phyloP scores from a whole-genome alignment of 2,113 vertebrate genomes.

The Tragelaphus imberbis region DNA sequence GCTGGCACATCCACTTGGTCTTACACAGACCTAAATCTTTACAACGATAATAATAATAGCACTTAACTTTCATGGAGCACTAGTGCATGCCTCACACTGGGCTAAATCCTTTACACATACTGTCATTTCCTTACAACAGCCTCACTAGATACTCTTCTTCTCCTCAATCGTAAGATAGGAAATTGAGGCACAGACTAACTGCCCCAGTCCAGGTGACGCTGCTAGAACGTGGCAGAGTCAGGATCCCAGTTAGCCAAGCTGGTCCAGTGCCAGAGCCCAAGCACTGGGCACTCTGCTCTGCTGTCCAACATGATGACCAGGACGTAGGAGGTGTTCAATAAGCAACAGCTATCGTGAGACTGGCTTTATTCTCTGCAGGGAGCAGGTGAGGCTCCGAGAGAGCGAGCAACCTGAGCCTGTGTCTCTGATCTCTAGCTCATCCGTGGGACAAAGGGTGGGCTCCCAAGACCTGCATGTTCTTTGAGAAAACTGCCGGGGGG shows the following conservation, averaged over 20 bases:
- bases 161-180: background rate
- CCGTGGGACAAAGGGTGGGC: background rate
- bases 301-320: background rate
- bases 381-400: background rate
- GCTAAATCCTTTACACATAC: background rate
- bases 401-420: accelerated
- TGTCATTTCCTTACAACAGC: background rate
- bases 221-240: accelerated
- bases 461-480: accelerated
- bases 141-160: accelerated
- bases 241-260: background rate
- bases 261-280: background rate
- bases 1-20: accelerated
- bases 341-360: accelerated
- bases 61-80: background rate
- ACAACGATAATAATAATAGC: accelerated
- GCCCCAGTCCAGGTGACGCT: background rate
- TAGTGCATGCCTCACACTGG: accelerated
- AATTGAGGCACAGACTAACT: background rate
- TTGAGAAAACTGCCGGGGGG: background rate
- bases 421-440: background rate
- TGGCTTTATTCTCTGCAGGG: background rate
- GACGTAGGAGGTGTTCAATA: accelerated
- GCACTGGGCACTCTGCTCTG: accelerated
- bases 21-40: background rate